Base-by-base conservation (phyloP, 2,888 invertebrate species). In the Bellardia pandia region DNA sequence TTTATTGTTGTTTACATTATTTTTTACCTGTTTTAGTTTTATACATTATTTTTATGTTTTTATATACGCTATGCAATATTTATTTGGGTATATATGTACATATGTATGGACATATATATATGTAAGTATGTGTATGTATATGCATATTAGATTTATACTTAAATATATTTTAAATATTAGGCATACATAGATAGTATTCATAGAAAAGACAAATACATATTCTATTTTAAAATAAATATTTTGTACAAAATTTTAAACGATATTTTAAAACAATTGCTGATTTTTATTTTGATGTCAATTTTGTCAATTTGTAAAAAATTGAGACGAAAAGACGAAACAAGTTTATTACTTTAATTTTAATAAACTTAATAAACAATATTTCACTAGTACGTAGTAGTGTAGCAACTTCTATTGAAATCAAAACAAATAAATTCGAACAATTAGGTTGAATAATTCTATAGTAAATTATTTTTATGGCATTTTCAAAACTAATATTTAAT, bases 21-120 rank as follows among this genome's bases (percentile, higher is more conserved):
- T 62, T 62, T 62, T 62, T 62, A 51, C 48, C 48, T 75, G 75
- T 75, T 62, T 75, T 51, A 60, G 3, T 75, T 45, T 16, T 11
- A 23, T 14, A 45, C 16, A 62, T 62, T 62, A 75, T 16, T 37
- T 48, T 60, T 62, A 74, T 45, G 2, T n/a, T 33, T 30, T 74
- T 60, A 51, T 37, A 60, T 74, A 74, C 58, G 58, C 30, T 58
- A 51, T 48, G 48, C 48, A 62, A 75, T 62, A 75, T 72, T 71
- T 71, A 48, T 68, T 51, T 69, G 33, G 7, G 2, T 51, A 16
- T 71, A 71, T 60, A 33, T 33, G 33, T 60, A 60, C 13, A 13
- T 33, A 60, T 23, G n/a, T 16, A 9, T n/a, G n/a, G n/a, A n/a
- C n/a, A n/a, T n/a, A n/a, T 51, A 71, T 16, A 37, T n/a, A n/a